Evolutionary conservation across 2,113 vertebrate species (phyloP).

Genomic region (Lathamus discolor): DNA sequence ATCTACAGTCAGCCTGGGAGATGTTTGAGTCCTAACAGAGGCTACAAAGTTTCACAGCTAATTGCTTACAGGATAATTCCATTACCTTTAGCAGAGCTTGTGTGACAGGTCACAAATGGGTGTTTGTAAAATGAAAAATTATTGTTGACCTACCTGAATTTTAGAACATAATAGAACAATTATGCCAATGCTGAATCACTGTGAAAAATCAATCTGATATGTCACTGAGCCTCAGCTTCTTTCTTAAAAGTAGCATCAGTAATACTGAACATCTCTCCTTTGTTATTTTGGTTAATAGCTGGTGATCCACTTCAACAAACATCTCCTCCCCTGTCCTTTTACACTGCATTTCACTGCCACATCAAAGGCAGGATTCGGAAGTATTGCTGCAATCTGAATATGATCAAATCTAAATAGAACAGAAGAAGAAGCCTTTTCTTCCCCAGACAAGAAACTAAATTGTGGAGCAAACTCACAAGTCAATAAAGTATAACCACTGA

Average conservation of each 20-base stretch:
- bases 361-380: neutral
- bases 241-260: neutral
- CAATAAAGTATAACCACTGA: neutral
- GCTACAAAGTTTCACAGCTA: neutral
- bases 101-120: neutral
- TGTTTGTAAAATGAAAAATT: neutral
- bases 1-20: neutral
- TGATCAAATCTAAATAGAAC: neutral
- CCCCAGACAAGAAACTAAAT: neutral
- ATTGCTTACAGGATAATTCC: neutral
- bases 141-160: neutral
- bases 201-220: neutral
- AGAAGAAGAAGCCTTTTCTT: neutral
- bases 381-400: neutral
- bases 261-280: neutral
- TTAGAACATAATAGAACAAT: neutral
- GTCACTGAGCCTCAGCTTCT: neutral
- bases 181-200: neutral
- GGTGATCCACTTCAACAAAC: neutral
- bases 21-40: neutral
- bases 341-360: neutral
- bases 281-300: neutral
- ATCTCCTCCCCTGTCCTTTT: neutral
- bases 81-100: neutral
- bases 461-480: neutral